A percentile compares a stretch with the other conserved stretches of the same genome.
phyloP scores from a whole-genome alignment of 2,797 vertebrate species.

The Xyrichtys novacula region DNA sequence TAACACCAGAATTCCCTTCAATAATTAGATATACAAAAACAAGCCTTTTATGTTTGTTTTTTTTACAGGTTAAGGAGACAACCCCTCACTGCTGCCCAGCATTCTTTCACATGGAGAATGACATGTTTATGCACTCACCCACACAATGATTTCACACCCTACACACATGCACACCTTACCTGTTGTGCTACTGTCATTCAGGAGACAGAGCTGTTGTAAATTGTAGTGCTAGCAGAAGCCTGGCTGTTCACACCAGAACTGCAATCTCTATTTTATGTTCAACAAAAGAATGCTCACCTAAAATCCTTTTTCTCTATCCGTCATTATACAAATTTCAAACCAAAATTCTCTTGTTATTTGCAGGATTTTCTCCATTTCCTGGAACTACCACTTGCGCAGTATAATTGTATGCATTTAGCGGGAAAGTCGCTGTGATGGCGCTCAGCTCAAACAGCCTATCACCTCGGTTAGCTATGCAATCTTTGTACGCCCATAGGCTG shows the following conservation, averaged over 20 bases:
- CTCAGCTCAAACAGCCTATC: no score
- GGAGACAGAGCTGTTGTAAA: not conserved
- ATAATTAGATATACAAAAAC: constrained; percentile 2
- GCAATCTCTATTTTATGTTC: not conserved
- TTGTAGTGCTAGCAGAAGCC: not conserved
- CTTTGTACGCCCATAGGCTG: no score
- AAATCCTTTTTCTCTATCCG: no score
- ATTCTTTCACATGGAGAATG: constrained; percentile 9
- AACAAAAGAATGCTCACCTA: not conserved
- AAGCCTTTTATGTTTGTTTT: not conserved
- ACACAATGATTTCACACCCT: constrained; percentile 16
- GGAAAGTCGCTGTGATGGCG: no score
- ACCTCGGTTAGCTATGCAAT: no score
- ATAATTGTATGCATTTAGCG: no score
- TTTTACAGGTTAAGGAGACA: constrained; percentile 10
- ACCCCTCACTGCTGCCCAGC: constrained; percentile 21
- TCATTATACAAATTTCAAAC: no score
- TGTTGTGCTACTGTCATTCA: not conserved
- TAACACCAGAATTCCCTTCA: not conserved
- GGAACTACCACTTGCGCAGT: no score
- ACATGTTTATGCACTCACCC: constrained; percentile 29
- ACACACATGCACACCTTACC: not conserved
- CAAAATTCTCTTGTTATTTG: no score
- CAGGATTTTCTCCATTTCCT: no score
- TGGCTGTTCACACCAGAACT: not conserved